Conservation (phyloP, 2,888 invertebrate species). For the Macrophya annulata region DNA sequence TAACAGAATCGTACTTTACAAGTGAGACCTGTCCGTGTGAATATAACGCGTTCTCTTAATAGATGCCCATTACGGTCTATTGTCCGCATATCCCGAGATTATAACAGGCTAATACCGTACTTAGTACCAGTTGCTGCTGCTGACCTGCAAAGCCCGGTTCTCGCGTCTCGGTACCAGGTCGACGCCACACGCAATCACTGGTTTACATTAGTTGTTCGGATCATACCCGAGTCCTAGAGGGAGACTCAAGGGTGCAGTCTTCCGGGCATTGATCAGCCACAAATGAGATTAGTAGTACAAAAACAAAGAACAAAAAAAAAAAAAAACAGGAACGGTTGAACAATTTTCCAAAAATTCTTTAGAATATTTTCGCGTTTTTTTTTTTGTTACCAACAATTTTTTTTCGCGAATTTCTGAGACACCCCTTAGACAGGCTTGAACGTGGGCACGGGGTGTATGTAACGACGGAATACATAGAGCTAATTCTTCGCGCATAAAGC, state of each 20-base stretch:
- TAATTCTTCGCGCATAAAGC: constrained; percentile 64
- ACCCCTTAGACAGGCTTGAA: background rate
- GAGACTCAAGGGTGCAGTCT: background rate
- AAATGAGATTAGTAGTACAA: too few relatives aligned
- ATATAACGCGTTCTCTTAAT: constrained; percentile 45
- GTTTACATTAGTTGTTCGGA: constrained; percentile 13
- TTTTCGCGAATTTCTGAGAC: background rate
- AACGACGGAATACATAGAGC: constrained; percentile 53
- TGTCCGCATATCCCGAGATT: constrained; percentile 45
- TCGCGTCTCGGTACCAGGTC: background rate
- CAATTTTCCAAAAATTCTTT: background rate
- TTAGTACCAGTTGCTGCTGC: constrained; percentile 50
- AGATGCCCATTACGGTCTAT: constrained; percentile 47
- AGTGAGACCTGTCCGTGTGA: constrained; percentile 5
- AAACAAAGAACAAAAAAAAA: too few relatives aligned
- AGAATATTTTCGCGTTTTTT: background rate
- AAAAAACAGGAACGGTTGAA: background rate
- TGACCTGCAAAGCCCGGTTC: constrained; percentile 48
- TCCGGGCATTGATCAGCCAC: background rate
- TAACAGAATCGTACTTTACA: background rate
- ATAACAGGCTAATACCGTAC: constrained; percentile 45
- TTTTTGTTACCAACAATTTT: background rate
- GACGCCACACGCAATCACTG: constrained; percentile 18
- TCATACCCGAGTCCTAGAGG: background rate
- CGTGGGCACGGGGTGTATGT: background rate